Conservation (phyloP, 2,113 vertebrate species). For the Ginglymostoma cirratum region DNA sequence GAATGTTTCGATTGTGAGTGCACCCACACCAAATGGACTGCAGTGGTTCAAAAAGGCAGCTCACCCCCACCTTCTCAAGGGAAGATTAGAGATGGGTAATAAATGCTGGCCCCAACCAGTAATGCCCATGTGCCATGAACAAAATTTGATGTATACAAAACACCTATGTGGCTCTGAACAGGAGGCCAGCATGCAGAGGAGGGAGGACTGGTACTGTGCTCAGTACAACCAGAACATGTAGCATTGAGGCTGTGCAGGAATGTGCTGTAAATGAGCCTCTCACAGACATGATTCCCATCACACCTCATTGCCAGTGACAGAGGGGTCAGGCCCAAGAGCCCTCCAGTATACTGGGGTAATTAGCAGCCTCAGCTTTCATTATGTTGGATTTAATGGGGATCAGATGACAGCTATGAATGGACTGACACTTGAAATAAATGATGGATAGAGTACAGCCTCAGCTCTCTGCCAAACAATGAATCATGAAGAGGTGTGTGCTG, state of each 20-base stretch:
- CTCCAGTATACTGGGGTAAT: background rate
- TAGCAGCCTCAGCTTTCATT: conserved; percentile 26
- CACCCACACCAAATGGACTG: too few relatives aligned
- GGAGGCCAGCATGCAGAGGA: background rate
- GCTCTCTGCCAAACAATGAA: background rate
- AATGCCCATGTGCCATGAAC: too few relatives aligned
- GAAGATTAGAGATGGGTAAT: too few relatives aligned
- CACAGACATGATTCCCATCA: background rate
- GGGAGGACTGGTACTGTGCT: too few relatives aligned
- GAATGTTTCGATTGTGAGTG: too few relatives aligned
- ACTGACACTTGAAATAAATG: conserved; percentile 23
- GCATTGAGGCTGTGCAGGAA: background rate
- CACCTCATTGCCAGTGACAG: conserved; percentile 23
- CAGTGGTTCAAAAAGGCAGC: too few relatives aligned
- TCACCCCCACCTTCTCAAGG: too few relatives aligned
- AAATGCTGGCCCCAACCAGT: too few relatives aligned
- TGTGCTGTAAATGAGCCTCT: background rate
- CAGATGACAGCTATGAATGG: background rate
- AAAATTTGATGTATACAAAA: background rate
- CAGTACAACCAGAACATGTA: background rate
- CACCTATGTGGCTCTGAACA: background rate
- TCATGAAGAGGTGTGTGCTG: background rate
- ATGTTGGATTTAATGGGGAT: conserved; percentile 24
- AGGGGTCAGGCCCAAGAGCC: background rate
- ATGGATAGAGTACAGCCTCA: background rate